Evolutionary conservation across 2,113 vertebrate genomes (phyloP).

Genomic region (Psilopogon haemacephalus): DNA sequence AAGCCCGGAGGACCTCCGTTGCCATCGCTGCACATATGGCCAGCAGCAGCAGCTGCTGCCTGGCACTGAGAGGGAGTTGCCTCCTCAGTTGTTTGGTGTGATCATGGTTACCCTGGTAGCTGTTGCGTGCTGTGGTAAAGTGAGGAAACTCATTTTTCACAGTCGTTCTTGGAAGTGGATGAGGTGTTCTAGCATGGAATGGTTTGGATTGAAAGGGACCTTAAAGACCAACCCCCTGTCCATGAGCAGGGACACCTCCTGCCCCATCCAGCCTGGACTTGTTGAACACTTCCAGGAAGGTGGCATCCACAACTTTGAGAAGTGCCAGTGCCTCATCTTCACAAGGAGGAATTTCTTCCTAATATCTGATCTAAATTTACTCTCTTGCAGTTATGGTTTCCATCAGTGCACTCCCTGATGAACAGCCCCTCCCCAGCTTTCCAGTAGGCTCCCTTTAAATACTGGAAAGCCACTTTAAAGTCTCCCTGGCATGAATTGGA

Average conservation of each 20-base stretch:
- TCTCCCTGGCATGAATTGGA: not conserved
- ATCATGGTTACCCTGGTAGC: not conserved
- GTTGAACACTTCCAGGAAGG: not conserved
- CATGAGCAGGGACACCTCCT: not conserved
- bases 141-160: not conserved
- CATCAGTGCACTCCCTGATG: not conserved
- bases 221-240: not conserved
- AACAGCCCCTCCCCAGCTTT: not conserved
- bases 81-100: not conserved
- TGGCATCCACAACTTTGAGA: not conserved
- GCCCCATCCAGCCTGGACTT: not conserved
- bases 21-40: not conserved
- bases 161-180: not conserved
- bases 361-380: not conserved
- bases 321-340: too few relatives aligned
- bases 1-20: not conserved
- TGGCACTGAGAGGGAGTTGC: not conserved
- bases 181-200: too few relatives aligned
- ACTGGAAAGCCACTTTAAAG: not conserved
- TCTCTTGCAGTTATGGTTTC: not conserved
- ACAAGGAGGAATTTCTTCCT: too few relatives aligned
- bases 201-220: not conserved
- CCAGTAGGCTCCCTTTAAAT: not conserved
- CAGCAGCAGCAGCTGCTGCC: not conserved
- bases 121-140: not conserved